Evolutionary conservation across 2,797 vertebrate genomes (phyloP).

Genomic region (Eulemur albifrons): DNA sequence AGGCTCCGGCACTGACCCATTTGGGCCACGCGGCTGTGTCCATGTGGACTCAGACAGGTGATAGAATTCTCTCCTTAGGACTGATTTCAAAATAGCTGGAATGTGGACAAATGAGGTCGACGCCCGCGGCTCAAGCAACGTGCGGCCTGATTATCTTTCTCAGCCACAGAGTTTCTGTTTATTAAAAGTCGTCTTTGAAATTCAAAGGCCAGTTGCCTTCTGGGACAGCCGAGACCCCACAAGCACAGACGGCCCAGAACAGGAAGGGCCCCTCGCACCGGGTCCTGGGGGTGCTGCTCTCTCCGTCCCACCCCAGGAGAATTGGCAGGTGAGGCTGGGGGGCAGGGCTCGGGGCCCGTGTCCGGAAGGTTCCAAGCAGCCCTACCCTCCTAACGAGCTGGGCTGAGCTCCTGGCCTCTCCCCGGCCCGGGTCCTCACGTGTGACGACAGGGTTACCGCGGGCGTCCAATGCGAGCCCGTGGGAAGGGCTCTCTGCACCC

Average conservation of each 20-base stretch:
- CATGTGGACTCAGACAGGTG: neutral
- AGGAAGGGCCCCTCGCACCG: accelerated
- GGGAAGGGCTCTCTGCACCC: neutral
- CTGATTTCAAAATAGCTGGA: neutral
- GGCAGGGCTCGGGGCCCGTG: too few relatives aligned
- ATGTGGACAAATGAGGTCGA: neutral
- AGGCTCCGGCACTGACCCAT: accelerated
- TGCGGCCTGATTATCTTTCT: neutral
- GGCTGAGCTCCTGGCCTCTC: neutral
- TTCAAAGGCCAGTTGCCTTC: neutral
- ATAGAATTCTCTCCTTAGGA: neutral
- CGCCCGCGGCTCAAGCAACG: neutral
- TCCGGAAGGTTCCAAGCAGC: neutral
- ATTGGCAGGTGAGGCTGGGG: too few relatives aligned
- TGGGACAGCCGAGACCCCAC: neutral
- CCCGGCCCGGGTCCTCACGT: neutral
- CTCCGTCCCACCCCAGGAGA: neutral
- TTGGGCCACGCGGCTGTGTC: neutral
- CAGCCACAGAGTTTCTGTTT: neutral
- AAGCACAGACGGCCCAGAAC: neutral
- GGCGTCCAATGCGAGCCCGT: neutral
- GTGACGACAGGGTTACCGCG: neutral
- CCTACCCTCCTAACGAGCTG: neutral
- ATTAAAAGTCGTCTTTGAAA: neutral
- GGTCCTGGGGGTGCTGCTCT: neutral